Base-by-base conservation (phyloP, 1,140 invertebrate genomes). In the Zaprionus camerounensis region DNA sequence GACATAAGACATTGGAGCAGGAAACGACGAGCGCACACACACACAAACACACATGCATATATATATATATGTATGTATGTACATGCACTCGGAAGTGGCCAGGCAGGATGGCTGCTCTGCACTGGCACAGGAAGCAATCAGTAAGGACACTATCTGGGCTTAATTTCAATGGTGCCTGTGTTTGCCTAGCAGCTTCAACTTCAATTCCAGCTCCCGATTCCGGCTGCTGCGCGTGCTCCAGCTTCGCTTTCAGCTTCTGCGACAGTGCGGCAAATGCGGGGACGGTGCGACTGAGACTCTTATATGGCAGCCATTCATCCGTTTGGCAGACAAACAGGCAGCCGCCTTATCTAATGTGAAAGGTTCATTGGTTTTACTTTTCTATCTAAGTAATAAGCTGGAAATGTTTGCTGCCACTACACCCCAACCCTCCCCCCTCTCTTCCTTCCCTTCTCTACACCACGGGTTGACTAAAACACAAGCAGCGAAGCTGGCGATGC, bases 331-430 rank as follows among this genome's bases (percentile, higher is more conserved):
- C 83, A 87, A 80, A 81, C 84, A 73, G 65, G 81, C 84, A 78
- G 78, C 58, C 76, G 63, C 76, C 85, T 90, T 90, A 90, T 90
- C 85, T 90, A 91, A 90, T 90, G 85, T 90, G 85, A 90, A 90
- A 90, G 85, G 85, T 90, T 90, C 85, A 90, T 90, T 90, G 85
- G 85, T 90, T 90, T 90, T 90, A 90, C 85, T 90, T 90, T 90
- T 90, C 85, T 90, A 90, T 90, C 85, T 85, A 90, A 85, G 85
- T 88, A 88, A 90, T 90, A 90, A 90, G 85, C 85, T 90, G 85
- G 85, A 90, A 85, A 90, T 90, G 85, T 90, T 90, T 84, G 80
- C 49, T 36, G 56, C 51, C 53, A 38, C 53, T 49, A 36, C n/a
- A 34, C 2, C 55, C 44, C 46, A 46, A 22, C 61, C 20, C 49